phyloP scores from a whole-genome alignment of 2,888 invertebrate genomes.

The Ophioninae sp. region DNA sequence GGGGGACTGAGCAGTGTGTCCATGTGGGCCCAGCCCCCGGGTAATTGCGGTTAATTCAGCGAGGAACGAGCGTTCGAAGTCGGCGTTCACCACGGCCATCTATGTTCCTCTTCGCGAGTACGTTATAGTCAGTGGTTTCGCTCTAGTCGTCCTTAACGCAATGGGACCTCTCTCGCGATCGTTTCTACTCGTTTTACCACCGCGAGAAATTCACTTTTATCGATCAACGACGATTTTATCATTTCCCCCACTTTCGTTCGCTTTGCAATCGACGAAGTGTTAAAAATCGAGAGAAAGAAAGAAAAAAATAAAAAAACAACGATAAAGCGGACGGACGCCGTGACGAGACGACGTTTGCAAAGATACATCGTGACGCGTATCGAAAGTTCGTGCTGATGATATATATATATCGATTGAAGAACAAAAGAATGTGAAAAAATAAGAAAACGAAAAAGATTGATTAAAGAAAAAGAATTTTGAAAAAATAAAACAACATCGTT shows the following conservation, averaged over 20 bases:
- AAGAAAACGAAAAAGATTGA: too few relatives aligned
- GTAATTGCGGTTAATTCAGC: slow-evolving; percentile 78
- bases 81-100: not conserved
- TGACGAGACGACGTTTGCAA: slow-evolving; percentile 7
- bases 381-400: slow-evolving; percentile 16
- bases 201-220: slow-evolving; percentile 28
- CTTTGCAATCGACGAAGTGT: not conserved
- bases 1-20: slow-evolving; percentile 17
- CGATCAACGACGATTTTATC: slow-evolving; percentile 15
- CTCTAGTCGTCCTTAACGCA: slow-evolving; percentile 33
- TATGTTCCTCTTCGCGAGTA: slow-evolving; percentile 9
- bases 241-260: not conserved
- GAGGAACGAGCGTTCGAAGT: slow-evolving; percentile 57
- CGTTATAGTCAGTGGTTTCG: slow-evolving; percentile 31
- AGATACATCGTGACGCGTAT: slow-evolving; percentile 1
- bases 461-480: too few relatives aligned
- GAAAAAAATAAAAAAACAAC: not conserved
- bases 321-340: not conserved
- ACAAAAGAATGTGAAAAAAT: too few relatives aligned
- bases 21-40: slow-evolving; percentile 61
- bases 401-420: not conserved
- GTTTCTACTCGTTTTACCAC: slow-evolving; percentile 14
- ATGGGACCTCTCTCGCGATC: slow-evolving; percentile 3
- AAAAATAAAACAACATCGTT: too few relatives aligned
- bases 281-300: not conserved